These are phyloP conservation scores for Cetoscarus ocellatus DNA, from an alignment of 2,797 vertebrate species.

Conservation along the genomic window DNA sequence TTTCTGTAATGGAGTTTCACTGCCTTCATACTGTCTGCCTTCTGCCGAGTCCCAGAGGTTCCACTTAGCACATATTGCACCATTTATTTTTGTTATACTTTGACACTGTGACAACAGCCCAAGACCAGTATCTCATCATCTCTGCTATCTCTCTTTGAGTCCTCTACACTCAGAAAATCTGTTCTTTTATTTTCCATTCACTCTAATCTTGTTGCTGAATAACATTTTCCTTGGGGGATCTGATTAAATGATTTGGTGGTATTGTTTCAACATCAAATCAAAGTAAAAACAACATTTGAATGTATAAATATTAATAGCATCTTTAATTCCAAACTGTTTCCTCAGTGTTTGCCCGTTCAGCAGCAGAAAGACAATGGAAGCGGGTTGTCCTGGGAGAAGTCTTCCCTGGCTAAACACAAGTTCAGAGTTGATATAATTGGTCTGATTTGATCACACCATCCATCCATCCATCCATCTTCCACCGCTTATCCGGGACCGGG, in stretches of 20 bases:
- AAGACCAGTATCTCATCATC: conserved; percentile 49
- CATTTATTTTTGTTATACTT: conserved; percentile 65
- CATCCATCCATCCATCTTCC: too few relatives aligned
- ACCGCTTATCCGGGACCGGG: too few relatives aligned
- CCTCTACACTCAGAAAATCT: conserved; percentile 1
- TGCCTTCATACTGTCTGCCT: conserved; percentile 23
- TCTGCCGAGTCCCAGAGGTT: conserved; percentile 52
- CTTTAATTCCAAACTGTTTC: too few relatives aligned
- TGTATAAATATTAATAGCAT: too few relatives aligned
- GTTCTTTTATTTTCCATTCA: conserved; percentile 22
- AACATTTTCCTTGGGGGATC: neutral
- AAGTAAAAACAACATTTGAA: neutral
- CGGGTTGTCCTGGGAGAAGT: too few relatives aligned
- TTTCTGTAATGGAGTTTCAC: conserved; percentile 28
- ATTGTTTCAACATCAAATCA: conserved; percentile 10
- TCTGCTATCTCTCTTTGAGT: conserved; percentile 28
- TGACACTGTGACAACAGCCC: conserved; percentile 48
- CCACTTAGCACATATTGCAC: conserved; percentile 61
- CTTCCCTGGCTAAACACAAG: neutral
- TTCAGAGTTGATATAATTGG: conserved; percentile 28
- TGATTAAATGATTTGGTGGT: conserved; percentile 1
- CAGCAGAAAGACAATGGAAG: neutral
- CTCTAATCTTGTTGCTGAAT: conserved; percentile 5
- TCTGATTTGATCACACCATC: conserved; percentile 28
- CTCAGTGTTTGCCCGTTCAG: too few relatives aligned